Conservation (phyloP, 2,113 vertebrate genomes). For the Tachuris rubrigastra region DNA sequence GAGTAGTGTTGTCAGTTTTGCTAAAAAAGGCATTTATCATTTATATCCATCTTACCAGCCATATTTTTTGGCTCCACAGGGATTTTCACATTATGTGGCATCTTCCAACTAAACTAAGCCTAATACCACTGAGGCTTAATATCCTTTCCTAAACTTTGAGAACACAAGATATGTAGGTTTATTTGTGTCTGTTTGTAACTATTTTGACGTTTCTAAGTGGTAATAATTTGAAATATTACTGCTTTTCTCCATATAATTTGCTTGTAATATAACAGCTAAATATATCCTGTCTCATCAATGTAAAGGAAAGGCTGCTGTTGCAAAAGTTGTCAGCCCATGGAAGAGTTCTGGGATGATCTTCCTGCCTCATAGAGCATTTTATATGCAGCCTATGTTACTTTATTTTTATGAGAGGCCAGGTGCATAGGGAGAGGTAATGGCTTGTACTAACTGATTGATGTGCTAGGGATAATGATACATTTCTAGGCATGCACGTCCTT, state of each 20-base stretch:
- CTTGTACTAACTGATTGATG: slow-evolving; percentile 23
- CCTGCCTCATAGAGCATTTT: not conserved
- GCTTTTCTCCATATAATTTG: slow-evolving; percentile 20
- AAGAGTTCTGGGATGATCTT: not conserved
- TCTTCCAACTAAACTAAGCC: not conserved
- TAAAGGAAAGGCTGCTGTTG: not conserved
- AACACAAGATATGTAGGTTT: not conserved
- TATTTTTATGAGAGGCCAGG: slow-evolving; percentile 38
- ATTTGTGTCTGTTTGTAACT: slow-evolving; percentile 24
- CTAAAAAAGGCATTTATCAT: not conserved
- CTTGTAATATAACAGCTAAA: slow-evolving; percentile 9
- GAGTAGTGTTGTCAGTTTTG: not conserved
- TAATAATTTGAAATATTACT: slow-evolving; percentile 45
- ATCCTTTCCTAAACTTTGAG: slow-evolving; percentile 7
- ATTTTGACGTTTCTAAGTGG: slow-evolving; percentile 49
- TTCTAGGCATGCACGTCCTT: not conserved
- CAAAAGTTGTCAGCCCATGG: not conserved
- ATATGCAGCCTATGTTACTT: not conserved
- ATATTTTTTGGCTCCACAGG: not conserved
- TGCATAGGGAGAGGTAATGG: slow-evolving; percentile 18
- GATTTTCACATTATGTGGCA: not conserved
- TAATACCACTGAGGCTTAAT: not conserved
- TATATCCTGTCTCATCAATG: not conserved
- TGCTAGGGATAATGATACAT: slow-evolving; percentile 19
- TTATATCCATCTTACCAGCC: not conserved